phyloP scores from a whole-genome alignment of 2,113 vertebrate genomes.

The Nothocercus nigrocapillus region DNA sequence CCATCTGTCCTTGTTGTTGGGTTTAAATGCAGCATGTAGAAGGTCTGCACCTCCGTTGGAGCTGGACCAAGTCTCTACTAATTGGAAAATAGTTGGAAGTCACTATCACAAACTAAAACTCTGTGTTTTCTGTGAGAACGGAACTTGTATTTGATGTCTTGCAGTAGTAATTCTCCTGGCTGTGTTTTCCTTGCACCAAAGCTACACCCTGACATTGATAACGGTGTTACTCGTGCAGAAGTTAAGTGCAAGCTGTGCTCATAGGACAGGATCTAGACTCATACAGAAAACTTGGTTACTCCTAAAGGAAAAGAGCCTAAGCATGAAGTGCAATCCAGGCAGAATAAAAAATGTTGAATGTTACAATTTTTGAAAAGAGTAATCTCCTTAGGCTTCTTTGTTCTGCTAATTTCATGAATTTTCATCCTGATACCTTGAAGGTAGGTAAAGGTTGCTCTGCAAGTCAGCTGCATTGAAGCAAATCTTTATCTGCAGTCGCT shows the following conservation, averaged over 20 bases:
- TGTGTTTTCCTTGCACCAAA: neutral
- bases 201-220: neutral
- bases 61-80: neutral
- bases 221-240: neutral
- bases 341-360: neutral
- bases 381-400: neutral
- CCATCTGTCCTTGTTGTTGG: neutral
- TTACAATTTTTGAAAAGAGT: neutral
- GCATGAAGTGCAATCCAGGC: neutral
- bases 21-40: neutral
- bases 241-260: neutral
- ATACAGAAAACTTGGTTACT: neutral
- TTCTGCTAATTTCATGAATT: neutral
- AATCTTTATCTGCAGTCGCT: neutral
- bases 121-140: neutral
- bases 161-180: neutral
- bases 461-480: neutral
- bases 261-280: neutral
- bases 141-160: neutral
- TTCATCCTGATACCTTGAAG: neutral
- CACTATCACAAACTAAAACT: neutral
- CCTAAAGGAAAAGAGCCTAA: neutral
- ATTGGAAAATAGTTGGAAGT: neutral
- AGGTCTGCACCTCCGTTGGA: neutral
- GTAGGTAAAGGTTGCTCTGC: neutral